Base-by-base conservation (phyloP, 2,113 vertebrate species). In the Bujurquina vittata region DNA sequence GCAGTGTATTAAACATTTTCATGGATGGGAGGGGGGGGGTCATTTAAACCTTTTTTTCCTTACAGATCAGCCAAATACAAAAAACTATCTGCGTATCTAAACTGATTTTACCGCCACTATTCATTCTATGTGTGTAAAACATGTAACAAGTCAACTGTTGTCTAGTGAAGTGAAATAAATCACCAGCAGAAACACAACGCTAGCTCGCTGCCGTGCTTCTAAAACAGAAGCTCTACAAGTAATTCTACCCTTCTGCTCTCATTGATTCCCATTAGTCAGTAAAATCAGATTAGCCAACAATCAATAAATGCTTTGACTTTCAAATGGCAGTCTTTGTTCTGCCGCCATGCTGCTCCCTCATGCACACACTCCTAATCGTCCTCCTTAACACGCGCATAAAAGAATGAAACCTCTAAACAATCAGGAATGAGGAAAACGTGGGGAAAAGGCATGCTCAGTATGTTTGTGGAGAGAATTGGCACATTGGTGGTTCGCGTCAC, bases 241-340 rank as follows among this genome's bases (percentile, higher is more conserved):
- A 88, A 73, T 46, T 43, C 77, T 11, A 22, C 49, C 74, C 75
- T 62, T 29, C 80, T 74, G 62, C 9, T 81, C 52, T 59, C 31
- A 86, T 85, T 85, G 87, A 88, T 95, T 87, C 67, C 15, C 55
- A 56, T 81, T 79, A 62, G 67, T 83, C 75, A 77, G 26, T 77
- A 58, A 72, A 92, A 90, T 90, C 82, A 59, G 80, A 90, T 81
- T 73, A 88, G 62, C 35, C 80, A 57, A 56, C n/a, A 35, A 92
- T 93, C 88, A 87, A 93, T 87, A 77, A 85, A 77, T 3, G 14
- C 23, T 84, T 75, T 81, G 85, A 91, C 90, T 89, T 88, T 86
- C 75, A 90, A 91, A 89, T 86, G 67, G 82, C 80, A 65, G 52
- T 81, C 85, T 89, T 85, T 86, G 84, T 85, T 86, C 80, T 61